Evolutionary conservation across 1,140 invertebrate species (phyloP), one percentile per base, ranked within the genome.

Genomic region (Anthonomus grandis): DNA sequence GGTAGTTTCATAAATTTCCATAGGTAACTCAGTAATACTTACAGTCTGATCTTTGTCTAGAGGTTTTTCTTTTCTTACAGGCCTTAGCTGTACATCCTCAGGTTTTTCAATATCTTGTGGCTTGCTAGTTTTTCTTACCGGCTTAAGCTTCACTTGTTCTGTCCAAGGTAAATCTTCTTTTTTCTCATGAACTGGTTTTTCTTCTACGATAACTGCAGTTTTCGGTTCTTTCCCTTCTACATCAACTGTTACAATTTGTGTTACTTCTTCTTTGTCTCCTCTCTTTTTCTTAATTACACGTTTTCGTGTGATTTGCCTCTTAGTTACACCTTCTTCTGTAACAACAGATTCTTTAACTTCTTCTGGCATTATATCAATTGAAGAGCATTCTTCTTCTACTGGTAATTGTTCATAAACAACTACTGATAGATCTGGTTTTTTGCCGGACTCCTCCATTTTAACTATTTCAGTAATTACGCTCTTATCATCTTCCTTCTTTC

Each of bases 151-250:
- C 15, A 77, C 65, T 59, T 69, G 69, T 64, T 78, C 68, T 5
- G 69, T 76, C 76, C 76, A 78, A 12, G 70, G 70, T 31, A 75
- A 64, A 13, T 76, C 75, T 23, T 63, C 56, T 61, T 79, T 73
- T 37, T 63, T 54, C 27, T 46, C 22, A 36, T 4, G 15, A 54
- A 23, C 49, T 12, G 63, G 39, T 50, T 59, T 39, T 58, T 63
- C 63, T 59, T 64, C 54, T 19, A 68, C 53, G 12, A 52, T 69
- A 23, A 72, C 67, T 31, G 58, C 69, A 8, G 60, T 64, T 60
- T 57, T 62, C 9, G 70, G 70, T 63, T 69, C 42, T 21, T 69
- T 66, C 25, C 72, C 71, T 54, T 76, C 74, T 64, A 75, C 72
- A 65, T 76, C 70, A 36, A 75, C 64, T 12, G 77, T 76, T 18